These are phyloP conservation scores for Neodon shergylaensis DNA, from an alignment of 2,113 vertebrate species.

Conservation along the genomic window DNA sequence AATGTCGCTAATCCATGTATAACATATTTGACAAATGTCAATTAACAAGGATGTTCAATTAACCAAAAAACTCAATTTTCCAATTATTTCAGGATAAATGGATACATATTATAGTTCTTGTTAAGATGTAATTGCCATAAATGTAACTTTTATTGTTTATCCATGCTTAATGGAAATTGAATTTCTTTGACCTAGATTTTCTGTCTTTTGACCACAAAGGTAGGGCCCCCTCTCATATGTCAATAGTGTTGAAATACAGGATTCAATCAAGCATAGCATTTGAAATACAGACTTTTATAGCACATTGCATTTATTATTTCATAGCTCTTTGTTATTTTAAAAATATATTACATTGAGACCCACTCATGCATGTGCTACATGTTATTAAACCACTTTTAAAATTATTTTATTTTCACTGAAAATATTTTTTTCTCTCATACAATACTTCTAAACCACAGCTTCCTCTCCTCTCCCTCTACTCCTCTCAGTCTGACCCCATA, in stretches of 20 bases:
- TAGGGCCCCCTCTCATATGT: neutral
- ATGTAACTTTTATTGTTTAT: slow-evolving; percentile 40
- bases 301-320: neutral
- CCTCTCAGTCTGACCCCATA: accelerated
- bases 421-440: no score
- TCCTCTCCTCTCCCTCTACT: no score
- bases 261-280: neutral
- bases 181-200: slow-evolving; percentile 45
- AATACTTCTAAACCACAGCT: no score
- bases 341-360: neutral
- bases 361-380: neutral
- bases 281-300: neutral
- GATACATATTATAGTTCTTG: slow-evolving; percentile 43
- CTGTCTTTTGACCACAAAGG: neutral
- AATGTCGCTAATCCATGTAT: slow-evolving; percentile 71
- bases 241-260: neutral
- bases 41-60: slow-evolving; percentile 71
- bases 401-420: neutral
- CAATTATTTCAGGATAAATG: slow-evolving; percentile 71
- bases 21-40: slow-evolving; percentile 78
- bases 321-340: neutral
- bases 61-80: slow-evolving; percentile 72
- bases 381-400: neutral
- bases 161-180: neutral
- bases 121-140: slow-evolving; percentile 34